Percentiles rank a stretch among this genome's conserved stretches.
Evolutionary conservation across 2,113 vertebrate genomes (phyloP).

Genomic region (Gadus macrocephalus): DNA sequence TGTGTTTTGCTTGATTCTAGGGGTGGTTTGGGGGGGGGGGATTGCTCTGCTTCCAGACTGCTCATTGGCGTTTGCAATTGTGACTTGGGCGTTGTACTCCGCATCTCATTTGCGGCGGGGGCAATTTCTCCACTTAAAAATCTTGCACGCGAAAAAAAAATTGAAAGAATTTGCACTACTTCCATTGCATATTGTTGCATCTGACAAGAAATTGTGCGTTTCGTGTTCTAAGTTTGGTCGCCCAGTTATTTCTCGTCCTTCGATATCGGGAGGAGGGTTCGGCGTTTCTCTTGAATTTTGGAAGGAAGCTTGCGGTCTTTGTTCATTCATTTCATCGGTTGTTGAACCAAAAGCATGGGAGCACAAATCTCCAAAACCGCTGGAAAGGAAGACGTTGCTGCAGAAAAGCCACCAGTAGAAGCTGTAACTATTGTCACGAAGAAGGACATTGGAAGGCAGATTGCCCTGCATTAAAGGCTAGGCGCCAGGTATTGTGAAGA

Average conservation of each 20-base stretch:
- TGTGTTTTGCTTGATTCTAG: background rate
- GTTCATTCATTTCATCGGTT: conserved; percentile 90
- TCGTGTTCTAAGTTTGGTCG: conserved; percentile 55
- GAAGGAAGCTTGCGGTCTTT: conserved; percentile 85
- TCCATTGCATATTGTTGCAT: conserved; percentile 43
- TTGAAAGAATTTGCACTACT: conserved; percentile 45
- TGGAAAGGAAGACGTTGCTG: conserved; percentile 87
- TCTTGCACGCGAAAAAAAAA: conserved; percentile 52
- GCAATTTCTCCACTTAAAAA: conserved; percentile 97
- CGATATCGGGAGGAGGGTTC: conserved; percentile 65
- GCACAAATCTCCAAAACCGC: conserved; percentile 97
- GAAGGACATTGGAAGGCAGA: too few species aligned
- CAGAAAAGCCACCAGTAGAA: conserved; percentile 86
- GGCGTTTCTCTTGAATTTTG: conserved; percentile 42
- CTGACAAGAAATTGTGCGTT: conserved; percentile 62
- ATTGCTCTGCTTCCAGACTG: conserved; percentile 52
- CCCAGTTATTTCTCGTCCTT: conserved; percentile 71
- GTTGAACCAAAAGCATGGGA: conserved; percentile 96
- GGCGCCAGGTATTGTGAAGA: too few species aligned
- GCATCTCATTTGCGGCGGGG: conserved; percentile 98
- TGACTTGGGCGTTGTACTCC: conserved; percentile 98
- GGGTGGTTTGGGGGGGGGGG: conserved; percentile 32
- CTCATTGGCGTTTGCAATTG: conserved; percentile 60
- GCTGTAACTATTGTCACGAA: too few species aligned
- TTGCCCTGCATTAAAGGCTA: too few species aligned